Conservation (phyloP, 1,140 invertebrate species). For the Solenopsis fugax region DNA sequence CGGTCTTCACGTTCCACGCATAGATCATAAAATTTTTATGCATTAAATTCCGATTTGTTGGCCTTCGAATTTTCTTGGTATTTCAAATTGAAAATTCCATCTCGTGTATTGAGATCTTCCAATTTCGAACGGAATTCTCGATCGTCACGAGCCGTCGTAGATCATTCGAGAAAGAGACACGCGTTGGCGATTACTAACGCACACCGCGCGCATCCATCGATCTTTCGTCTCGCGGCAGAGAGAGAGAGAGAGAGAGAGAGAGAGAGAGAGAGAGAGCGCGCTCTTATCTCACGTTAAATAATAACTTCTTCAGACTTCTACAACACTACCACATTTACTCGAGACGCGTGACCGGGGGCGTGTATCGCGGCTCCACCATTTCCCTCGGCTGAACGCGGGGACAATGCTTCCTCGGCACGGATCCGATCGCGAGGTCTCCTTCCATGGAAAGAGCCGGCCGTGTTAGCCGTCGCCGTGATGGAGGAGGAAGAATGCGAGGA, state of each 20-base stretch:
- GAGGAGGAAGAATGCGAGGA: conserved; percentile 61
- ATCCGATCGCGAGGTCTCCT: background rate
- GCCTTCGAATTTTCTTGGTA: background rate
- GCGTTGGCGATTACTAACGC: background rate
- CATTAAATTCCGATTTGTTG: background rate
- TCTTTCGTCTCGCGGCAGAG: background rate
- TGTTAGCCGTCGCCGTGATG: conserved; percentile 50
- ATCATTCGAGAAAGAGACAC: background rate
- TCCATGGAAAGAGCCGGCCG: conserved; percentile 47
- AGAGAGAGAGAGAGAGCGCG: too few species aligned
- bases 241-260: too few species aligned
- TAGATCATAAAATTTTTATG: conserved; percentile 1
- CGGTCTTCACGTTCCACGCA: background rate
- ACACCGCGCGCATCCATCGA: background rate
- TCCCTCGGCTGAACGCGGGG: background rate
- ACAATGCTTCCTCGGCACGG: conserved; percentile 42
- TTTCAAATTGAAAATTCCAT: conserved; percentile 28
- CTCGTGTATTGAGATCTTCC: too few species aligned
- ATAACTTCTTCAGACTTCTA: conserved; percentile 35
- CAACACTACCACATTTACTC: conserved; percentile 41
- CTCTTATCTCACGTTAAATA: background rate
- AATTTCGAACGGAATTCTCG: background rate
- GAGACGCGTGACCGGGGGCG: conserved; percentile 12
- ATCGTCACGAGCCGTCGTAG: background rate
- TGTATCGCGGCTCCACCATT: background rate